These are phyloP conservation scores for Zapornia atra DNA, from an alignment of 2,113 vertebrate species.

Conservation along the genomic window DNA sequence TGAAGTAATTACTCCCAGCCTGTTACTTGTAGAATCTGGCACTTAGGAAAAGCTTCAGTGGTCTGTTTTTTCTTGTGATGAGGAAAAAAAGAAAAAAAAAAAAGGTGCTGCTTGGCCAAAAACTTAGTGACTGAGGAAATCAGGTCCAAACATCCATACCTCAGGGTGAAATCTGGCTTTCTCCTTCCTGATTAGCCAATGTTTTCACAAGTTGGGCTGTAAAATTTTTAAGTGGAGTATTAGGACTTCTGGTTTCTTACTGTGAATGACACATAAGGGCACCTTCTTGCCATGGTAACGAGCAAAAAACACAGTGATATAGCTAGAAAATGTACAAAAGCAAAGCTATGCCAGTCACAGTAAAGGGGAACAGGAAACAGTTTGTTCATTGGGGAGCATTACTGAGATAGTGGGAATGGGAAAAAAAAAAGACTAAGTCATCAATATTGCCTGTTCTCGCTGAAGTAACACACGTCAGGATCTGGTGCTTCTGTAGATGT, in stretches of 20 bases:
- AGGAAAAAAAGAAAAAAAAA: not conserved
- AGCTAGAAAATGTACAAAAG: not conserved
- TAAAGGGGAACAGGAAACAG: not conserved
- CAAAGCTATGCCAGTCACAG: not conserved
- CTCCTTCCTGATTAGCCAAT: not conserved
- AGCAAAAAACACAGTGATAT: not conserved
- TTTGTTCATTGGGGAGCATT: not conserved
- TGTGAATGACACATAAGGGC: not conserved
- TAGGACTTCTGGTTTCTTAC: not conserved
- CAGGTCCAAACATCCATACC: not conserved
- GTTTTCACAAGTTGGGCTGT: not conserved
- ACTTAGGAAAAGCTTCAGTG: not conserved
- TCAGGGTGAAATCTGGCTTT: not conserved
- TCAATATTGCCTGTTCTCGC: not conserved
- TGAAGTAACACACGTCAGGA: not conserved
- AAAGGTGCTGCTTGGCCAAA: not conserved
- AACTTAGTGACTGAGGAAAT: not conserved
- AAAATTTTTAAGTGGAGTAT: not conserved
- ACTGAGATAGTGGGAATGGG: fast-evolving
- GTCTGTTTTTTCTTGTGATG: not conserved
- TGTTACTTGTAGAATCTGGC: not conserved
- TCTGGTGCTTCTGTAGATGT: not conserved
- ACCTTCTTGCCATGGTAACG: not conserved
- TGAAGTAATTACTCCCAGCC: not conserved
- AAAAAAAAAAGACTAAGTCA: not conserved